Evolutionary conservation across 1,140 invertebrate species (phyloP).

Genomic region (Microplitis mediator): DNA sequence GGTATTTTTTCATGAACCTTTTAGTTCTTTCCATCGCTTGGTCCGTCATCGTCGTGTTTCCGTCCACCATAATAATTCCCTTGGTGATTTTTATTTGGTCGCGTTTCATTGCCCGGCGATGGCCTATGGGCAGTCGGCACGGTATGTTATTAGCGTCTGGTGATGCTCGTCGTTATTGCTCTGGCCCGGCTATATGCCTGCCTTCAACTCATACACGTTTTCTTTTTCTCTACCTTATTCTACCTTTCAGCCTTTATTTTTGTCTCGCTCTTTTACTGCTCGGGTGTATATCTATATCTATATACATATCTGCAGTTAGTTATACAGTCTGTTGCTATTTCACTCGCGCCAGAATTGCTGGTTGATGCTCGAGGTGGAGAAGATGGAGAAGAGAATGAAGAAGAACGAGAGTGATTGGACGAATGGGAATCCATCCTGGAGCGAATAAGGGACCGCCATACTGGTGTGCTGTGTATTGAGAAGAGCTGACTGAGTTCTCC

Average conservation of each 20-base stretch:
- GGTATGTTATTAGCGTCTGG: conserved; percentile 64
- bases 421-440: conserved; percentile 45
- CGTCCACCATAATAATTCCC: conserved; percentile 63
- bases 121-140: conserved; percentile 61
- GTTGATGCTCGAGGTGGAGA: conserved; percentile 29
- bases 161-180: conserved; percentile 59
- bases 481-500: no score
- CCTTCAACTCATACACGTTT: conserved; percentile 43
- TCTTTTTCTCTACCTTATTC: conserved; percentile 39
- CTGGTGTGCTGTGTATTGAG: conserved; percentile 19
- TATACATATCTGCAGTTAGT: no score
- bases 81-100: conserved; percentile 58
- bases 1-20: conserved; percentile 12
- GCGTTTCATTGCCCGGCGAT: conserved; percentile 59
- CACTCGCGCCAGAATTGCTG: conserved; percentile 13
- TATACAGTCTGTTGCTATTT: not conserved
- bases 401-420: conserved; percentile 51
- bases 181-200: conserved; percentile 46
- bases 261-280: not conserved
- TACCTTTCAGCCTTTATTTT: conserved; percentile 18
- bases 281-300: not conserved
- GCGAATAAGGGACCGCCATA: conserved; percentile 40
- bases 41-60: conserved; percentile 41
- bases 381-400: conserved; percentile 12
- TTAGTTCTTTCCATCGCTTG: conserved; percentile 35